phyloP scores from a whole-genome alignment of 92 coral and sea anemone genomes.

The Zoanthus sociatus region DNA sequence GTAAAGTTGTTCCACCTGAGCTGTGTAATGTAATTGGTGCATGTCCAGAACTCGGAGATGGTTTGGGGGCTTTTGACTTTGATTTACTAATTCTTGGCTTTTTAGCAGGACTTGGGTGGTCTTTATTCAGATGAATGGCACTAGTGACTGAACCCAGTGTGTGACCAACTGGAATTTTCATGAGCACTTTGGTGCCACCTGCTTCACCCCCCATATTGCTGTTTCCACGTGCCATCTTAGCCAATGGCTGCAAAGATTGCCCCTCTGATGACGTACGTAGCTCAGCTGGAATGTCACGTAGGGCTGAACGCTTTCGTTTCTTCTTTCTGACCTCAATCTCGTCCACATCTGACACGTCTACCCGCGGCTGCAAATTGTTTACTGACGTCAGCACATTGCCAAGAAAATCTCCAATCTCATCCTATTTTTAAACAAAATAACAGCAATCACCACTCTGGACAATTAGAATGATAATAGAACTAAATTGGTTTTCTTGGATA shows the following conservation, averaged over 20 bases:
- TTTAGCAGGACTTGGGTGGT: constrained; percentile 86
- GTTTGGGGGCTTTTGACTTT: constrained; percentile 62
- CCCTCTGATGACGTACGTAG: constrained; percentile 55
- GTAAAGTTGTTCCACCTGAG: constrained; percentile 50
- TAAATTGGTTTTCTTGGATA: too few species aligned
- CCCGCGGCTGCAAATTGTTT: constrained; percentile 79
- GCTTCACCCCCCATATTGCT: constrained; percentile 42
- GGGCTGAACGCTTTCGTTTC: constrained; percentile 90
- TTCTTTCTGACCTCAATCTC: constrained; percentile 88
- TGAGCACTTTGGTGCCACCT: constrained; percentile 54
- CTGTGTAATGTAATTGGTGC: constrained; percentile 53
- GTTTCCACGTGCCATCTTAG: constrained; percentile 39
- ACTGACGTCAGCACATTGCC: constrained; percentile 86
- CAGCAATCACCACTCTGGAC: neutral
- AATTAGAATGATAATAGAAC: too few species aligned
- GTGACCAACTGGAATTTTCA: constrained; percentile 84
- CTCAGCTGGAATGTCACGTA: constrained; percentile 79
- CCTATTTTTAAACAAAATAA: constrained; percentile 52
- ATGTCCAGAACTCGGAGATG: constrained; percentile 51
- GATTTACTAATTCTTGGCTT: constrained; percentile 79
- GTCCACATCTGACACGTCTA: constrained; percentile 91
- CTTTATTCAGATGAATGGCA: constrained; percentile 58
- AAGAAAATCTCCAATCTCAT: constrained; percentile 96
- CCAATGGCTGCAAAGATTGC: constrained; percentile 16
- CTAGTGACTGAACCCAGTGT: constrained; percentile 77